Evolutionary conservation across 1,140 invertebrate species (phyloP), one percentile per base, ranked within the genome.

Genomic region (Metopolophium dirhodum): DNA sequence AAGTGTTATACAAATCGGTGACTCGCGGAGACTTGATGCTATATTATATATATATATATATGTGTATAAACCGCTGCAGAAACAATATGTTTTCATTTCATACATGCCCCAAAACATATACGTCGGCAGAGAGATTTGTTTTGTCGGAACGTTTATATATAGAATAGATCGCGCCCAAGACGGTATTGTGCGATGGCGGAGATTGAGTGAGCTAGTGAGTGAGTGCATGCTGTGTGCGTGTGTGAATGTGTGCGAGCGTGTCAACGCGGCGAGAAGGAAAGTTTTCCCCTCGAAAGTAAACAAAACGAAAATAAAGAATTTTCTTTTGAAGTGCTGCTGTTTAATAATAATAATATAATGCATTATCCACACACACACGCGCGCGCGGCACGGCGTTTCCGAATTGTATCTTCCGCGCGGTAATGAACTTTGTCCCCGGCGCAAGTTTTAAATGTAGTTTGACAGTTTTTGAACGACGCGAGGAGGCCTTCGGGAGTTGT

Each of bases 371-470:
- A n/a, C 26, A n/a, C 22, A 41, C 37, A 45, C 41, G 35, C 18
- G 22, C 8, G 7, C 14, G 4, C 45, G n/a, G 49, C 35, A 0
- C 47, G 2, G 30, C 2, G 9, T 89, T 35, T 35, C 30, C 8
- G 35, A 49, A 23, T 89, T 89, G 1, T 90, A 23, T 61, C 54
- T 61, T 26, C 35, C 8, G 45, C 8, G 45, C 89, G 86, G 35
- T 61, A 57, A 90, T 45, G 89, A 90, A 45, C 89, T 90, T 68
- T 90, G 37, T 90, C 9, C 23, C 30, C 54, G 4, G 35, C 35
- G 54, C 23, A 57, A 54, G 89, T 90, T 90, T 90, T 90, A 68
- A 90, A 90, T 90, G 89, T 57, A 41, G 61, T 90, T 61, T 57
- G 89, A 90, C 89, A 68, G 35, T 90, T 90, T 57, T 90, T 68